Conservation (phyloP, 2,888 invertebrate genomes). For the Sminthurides aquaticus region DNA sequence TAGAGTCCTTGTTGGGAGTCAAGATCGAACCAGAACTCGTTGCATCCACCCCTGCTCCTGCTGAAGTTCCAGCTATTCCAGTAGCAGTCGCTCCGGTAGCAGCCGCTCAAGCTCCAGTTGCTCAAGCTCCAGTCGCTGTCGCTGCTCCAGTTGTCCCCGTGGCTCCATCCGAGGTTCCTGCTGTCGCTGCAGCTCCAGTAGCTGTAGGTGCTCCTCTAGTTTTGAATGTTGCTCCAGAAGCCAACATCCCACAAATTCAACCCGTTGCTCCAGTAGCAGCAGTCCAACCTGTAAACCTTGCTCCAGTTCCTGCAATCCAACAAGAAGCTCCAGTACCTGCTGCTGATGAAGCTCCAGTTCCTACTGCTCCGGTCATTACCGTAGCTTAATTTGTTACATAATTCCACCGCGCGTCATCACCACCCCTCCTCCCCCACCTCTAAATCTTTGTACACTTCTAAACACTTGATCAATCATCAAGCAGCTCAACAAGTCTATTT, state of each 20-base stretch:
- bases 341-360: constrained; percentile 3
- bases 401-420: background rate
- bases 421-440: too few relatives aligned
- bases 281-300: too few relatives aligned
- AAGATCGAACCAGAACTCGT: constrained; percentile 34
- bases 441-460: too few relatives aligned
- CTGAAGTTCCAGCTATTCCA: constrained; percentile 8
- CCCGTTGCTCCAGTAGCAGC: too few relatives aligned
- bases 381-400: background rate
- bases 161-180: background rate
- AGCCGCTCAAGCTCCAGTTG: constrained; percentile 11
- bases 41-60: constrained; percentile 15
- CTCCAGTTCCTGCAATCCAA: too few relatives aligned
- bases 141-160: constrained; percentile 1
- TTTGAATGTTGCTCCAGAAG: constrained; percentile 1
- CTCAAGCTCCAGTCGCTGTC: background rate
- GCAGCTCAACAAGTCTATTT: too few relatives aligned
- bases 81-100: constrained; percentile 14
- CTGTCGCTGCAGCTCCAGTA: background rate
- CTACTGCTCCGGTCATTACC: constrained; percentile 8
- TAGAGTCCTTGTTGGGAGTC: constrained; percentile 36
- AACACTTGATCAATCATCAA: too few relatives aligned
- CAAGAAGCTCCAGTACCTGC: constrained; percentile 2
- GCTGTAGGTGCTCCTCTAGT: background rate
- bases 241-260: constrained; percentile 1